These are phyloP conservation scores for Magallana ariakensis DNA, from an alignment of 1,140 invertebrate species.

Conservation along the genomic window DNA sequence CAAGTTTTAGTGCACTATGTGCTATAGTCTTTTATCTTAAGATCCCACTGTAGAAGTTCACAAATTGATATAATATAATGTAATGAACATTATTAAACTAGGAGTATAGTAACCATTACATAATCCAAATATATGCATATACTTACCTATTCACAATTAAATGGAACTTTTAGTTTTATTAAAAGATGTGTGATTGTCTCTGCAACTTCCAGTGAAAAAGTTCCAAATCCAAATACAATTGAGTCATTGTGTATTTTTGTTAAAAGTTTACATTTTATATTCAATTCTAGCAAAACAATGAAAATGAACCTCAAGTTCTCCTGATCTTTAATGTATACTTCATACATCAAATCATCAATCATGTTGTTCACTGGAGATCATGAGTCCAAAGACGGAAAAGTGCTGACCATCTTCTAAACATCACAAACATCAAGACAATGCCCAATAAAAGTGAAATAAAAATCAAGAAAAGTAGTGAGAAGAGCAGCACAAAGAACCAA, in stretches of 20 bases:
- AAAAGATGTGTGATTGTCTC: constrained; percentile 20
- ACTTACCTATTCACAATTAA: constrained; percentile 39
- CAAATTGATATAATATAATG: constrained; percentile 11
- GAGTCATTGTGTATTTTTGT: constrained; percentile 4
- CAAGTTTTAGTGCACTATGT: constrained; percentile 15
- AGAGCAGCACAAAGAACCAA: constrained; percentile 31
- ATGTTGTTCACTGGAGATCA: constrained; percentile 36
- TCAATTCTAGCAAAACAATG: constrained; percentile 7
- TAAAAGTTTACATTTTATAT: constrained; percentile 31
- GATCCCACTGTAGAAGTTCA: background rate
- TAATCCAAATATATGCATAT: background rate
- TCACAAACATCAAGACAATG: constrained; percentile 10
- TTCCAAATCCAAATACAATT: constrained; percentile 8
- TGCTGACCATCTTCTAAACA: constrained; percentile 39
- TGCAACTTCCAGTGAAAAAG: constrained; percentile 25
- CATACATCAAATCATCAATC: constrained; percentile 9
- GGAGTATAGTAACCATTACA: constrained; percentile 10
- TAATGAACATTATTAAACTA: background rate
- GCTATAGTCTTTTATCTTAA: constrained; percentile 1
- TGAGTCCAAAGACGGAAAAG: constrained; percentile 14
- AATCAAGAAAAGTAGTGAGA: constrained; percentile 16
- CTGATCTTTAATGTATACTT: background rate
- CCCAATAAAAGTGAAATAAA: constrained; percentile 28
- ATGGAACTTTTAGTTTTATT: constrained; percentile 31
- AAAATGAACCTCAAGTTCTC: constrained; percentile 10